Evolutionary conservation across 1,140 invertebrate species (phyloP).

Genomic region (Galleria mellonella): DNA sequence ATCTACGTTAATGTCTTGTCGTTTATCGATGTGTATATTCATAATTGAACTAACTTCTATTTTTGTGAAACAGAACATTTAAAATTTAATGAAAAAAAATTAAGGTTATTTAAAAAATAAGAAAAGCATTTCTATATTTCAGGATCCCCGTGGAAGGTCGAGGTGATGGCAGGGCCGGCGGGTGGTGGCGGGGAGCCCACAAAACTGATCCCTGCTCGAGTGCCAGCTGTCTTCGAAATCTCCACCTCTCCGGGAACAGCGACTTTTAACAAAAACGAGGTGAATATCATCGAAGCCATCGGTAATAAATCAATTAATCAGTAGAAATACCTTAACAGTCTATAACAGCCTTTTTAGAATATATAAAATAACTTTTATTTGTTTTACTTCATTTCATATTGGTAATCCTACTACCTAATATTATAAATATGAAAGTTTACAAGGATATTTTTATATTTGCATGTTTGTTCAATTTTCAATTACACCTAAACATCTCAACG

Average conservation of each 20-base stretch:
- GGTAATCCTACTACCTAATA: neutral
- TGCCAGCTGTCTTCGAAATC: slow-evolving; percentile 90
- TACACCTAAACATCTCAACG: no score
- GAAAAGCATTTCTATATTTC: slow-evolving; percentile 14
- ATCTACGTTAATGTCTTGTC: no score
- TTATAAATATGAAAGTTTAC: neutral
- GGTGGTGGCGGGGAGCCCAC: slow-evolving; percentile 85
- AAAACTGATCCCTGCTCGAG: slow-evolving; percentile 89
- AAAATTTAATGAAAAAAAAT: no score
- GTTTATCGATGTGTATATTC: no score
- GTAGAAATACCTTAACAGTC: no score
- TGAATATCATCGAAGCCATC: slow-evolving; percentile 11
- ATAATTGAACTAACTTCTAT: no score
- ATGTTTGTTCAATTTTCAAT: no score
- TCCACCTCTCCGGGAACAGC: slow-evolving; percentile 77
- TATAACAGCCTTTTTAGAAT: no score
- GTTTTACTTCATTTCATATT: no score
- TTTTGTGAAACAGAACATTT: no score
- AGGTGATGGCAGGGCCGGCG: slow-evolving; percentile 82
- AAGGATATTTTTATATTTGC: neutral
- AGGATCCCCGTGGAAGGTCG: slow-evolving; percentile 94
- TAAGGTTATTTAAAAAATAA: neutral
- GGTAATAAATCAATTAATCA: no score
- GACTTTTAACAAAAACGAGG: slow-evolving; percentile 72
- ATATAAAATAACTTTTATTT: no score